Conservation (phyloP, 2,113 vertebrate genomes). For the Colistium nudipinnis region DNA sequence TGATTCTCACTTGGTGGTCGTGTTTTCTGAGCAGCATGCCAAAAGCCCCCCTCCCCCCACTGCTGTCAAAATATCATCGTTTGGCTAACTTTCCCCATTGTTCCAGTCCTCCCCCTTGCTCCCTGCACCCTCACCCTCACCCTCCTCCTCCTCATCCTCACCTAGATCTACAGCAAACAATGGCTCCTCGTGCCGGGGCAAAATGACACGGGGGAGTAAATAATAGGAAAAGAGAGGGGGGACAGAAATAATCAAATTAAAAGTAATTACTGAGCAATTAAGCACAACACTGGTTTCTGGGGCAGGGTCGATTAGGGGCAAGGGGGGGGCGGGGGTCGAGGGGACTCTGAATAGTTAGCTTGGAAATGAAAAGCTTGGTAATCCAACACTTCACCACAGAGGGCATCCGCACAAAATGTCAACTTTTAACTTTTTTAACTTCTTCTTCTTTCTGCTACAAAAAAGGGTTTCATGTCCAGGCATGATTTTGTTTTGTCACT, state of each 20-base stretch:
- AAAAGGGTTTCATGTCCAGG: not conserved
- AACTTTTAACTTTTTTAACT: conserved; percentile 10
- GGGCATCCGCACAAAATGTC: not conserved
- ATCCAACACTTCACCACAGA: conserved; percentile 12
- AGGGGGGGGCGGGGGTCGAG: not conserved
- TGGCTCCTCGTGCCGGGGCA: conserved; percentile 41
- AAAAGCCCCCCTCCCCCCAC: conserved; percentile 61
- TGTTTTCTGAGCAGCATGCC: conserved; percentile 69
- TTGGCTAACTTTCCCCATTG: conserved; percentile 68
- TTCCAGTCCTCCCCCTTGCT: conserved; percentile 31
- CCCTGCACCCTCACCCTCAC: not conserved
- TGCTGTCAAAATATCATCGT: conserved; percentile 74
- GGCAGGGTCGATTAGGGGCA: conserved; percentile 18
- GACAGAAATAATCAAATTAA: conserved; percentile 80
- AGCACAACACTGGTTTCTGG: conserved; percentile 67
- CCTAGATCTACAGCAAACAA: conserved; percentile 45
- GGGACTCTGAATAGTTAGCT: conserved; percentile 40
- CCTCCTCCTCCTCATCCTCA: conserved; percentile 12
- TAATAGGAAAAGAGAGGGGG: conserved; percentile 35
- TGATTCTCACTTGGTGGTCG: conserved; percentile 55
- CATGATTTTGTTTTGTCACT: not conserved
- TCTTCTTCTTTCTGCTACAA: not conserved
- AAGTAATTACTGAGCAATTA: conserved; percentile 77
- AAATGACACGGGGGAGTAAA: conserved; percentile 39
- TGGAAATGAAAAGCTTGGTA: conserved; percentile 17